Evolutionary conservation across 2,888 invertebrate genomes (phyloP), one percentile per base, ranked within the genome.

Genomic region (Synanthedon vespiformis): DNA sequence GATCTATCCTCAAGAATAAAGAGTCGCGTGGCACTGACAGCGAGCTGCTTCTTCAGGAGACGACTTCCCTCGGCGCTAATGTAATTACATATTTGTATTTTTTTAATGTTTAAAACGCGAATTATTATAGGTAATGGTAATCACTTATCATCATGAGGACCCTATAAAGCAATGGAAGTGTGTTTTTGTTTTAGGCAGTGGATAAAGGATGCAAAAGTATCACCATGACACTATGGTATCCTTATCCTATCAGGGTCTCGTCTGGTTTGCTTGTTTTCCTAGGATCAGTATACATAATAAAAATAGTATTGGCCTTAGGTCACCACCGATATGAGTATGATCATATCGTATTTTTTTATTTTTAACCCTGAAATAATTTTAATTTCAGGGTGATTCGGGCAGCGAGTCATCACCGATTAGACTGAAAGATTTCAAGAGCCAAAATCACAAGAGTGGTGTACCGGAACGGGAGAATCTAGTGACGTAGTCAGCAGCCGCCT

Each of bases 351-450:
- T 16, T 16, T 16, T 16, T 16, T 16, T 16, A 16, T 18, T 18
- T 18, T 2, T 18, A 18, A 18, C 18, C 1, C 3, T 18, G 3
- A 18, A 18, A 34, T 34, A 10, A 34, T 34, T 8, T 34, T 8
- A 34, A 5, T 48, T 78, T 13, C 75, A 91, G 91, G 90, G 91
- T 67, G 91, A 91, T 80, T 90, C 90, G 61, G 90, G 90, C 67
- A 91, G 90, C 77, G 91, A 91, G 77, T 90, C 90, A 68, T 91
- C 91, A 74, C 91, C 91, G 55, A 85, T 88, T 60, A 78, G 88
- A 65, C 74, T 86, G 63, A 85, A 85, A 72, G 86, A 85, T 72
- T 87, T 85, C 68, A 87, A 83, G 64, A 70, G 79, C 53, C 86
- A 85, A 61, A 88, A 86, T 64, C 83, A 85, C 68, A 84, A 80